phyloP scores from a whole-genome alignment of 1,140 invertebrate genomes.

The Rhizoglyphus robini region DNA sequence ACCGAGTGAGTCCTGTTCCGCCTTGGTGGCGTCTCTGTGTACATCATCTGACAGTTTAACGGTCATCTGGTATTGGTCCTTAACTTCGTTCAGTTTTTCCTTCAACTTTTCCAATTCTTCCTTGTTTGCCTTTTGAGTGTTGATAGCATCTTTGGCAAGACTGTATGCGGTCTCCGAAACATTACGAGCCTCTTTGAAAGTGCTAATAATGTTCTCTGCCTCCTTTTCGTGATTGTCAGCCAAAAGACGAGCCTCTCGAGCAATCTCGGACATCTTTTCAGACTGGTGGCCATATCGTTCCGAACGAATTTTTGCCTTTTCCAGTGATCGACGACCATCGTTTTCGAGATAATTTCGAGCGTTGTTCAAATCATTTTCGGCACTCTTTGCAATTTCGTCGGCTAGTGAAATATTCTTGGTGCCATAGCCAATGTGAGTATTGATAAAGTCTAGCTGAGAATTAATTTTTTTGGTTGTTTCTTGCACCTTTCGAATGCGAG shows the following conservation, averaged over 20 bases:
- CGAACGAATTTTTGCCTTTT: slow-evolving; percentile 63
- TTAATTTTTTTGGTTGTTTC: slow-evolving; percentile 30
- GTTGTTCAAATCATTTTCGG: slow-evolving; percentile 52
- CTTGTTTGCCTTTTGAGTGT: slow-evolving; percentile 50
- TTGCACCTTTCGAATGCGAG: slow-evolving; percentile 49
- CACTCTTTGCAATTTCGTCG: slow-evolving; percentile 55
- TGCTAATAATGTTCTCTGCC: slow-evolving; percentile 56
- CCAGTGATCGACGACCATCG: slow-evolving; percentile 59
- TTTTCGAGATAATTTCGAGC: slow-evolving; percentile 58
- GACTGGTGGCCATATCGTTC: slow-evolving; percentile 77
- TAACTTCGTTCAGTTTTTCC: slow-evolving; percentile 41
- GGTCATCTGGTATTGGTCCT: slow-evolving; percentile 39
- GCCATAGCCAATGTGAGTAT: slow-evolving; percentile 16
- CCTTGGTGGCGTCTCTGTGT: slow-evolving; percentile 50
- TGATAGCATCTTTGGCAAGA: slow-evolving; percentile 61
- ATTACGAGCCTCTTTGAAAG: slow-evolving; percentile 64
- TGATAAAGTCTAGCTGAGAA: slow-evolving; percentile 36
- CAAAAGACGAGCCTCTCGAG: slow-evolving; percentile 61
- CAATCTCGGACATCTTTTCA: slow-evolving; percentile 73
- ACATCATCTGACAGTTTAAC: slow-evolving; percentile 54
- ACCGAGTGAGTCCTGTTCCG: slow-evolving; percentile 61
- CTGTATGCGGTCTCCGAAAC: slow-evolving; percentile 63
- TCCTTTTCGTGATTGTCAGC: slow-evolving; percentile 60
- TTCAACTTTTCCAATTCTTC: slow-evolving; percentile 44
- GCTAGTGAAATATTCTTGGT: slow-evolving; percentile 50